phyloP scores from a whole-genome alignment of 2,113 vertebrate species.

The Columba livia region DNA sequence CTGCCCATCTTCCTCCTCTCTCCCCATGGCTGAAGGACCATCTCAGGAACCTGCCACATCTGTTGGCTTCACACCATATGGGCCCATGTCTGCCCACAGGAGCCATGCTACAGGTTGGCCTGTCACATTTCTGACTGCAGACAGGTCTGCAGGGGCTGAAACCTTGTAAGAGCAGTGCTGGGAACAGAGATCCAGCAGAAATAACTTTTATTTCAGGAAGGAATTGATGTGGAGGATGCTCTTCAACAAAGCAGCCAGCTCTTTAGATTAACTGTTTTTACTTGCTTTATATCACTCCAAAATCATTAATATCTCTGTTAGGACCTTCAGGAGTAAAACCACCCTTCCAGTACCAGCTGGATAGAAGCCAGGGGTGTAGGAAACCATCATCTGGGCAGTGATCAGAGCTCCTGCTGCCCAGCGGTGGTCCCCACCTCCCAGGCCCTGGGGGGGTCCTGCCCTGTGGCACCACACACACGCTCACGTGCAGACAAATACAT shows the following conservation, averaged over 20 bases:
- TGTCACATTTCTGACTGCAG: neutral
- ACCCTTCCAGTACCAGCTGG: neutral
- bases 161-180: neutral
- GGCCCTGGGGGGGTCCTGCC: neutral
- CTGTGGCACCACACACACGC: neutral
- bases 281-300: neutral
- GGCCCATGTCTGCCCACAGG: neutral
- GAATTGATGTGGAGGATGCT: neutral
- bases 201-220: neutral
- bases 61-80: neutral
- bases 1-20: neutral
- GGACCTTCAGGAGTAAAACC: neutral
- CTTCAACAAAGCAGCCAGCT: neutral
- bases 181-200: neutral
- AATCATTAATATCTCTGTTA: neutral
- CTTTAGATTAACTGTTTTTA: neutral
- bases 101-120: neutral
- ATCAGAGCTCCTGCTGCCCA: neutral
- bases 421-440: neutral
- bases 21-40: neutral
- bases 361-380: neutral
- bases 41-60: neutral
- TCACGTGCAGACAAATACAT: neutral
- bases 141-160: neutral
- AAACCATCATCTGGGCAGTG: neutral